Base-by-base conservation (phyloP, 2,888 invertebrate species). In the Thelaira solivaga region DNA sequence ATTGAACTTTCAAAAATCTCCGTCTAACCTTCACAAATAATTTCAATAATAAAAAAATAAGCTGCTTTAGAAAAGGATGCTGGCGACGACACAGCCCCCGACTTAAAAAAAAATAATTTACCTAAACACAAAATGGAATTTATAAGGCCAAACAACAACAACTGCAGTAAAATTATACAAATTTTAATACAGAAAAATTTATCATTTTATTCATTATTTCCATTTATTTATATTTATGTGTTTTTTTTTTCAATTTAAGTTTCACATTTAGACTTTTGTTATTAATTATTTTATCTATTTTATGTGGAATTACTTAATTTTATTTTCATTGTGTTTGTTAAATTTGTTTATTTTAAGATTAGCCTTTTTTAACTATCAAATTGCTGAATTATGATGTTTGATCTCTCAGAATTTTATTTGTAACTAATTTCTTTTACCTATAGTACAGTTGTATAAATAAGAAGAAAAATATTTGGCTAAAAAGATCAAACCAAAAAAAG, bases 321-420 rank as follows among this genome's bases (percentile, higher is more conserved):
- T 10, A 51, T 41, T 49, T 26, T 49, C 22, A 69, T 59, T 69
- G 26, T 26, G 5, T 61, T 47, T 47, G 16, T 64, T 22, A 31
- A 22, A 0, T 61, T 36, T n/a, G 5, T 36, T 73, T 68, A 36
- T 45, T 45, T 53, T 53, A 68, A 75, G 74, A 75, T 67, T 75
- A 75, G 74, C 53, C 61, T 61, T 72, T 61, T 55, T 36, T 36
- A 45, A 24, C 45, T 53, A 74, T 45, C 36, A 31, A 43, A 41
- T 39, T 4, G n/a, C 13, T 16, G 41, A 49, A 57, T 29, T 26
- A 13, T 24, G 4, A 2, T 24, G 6, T 24, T 20, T 20, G 20
- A 16, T 18, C 31, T 34, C 26, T 34, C 11, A 24, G 3, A 36
- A 45, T 34, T 29, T 22, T 43, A n/a, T 65, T 51, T 36, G 43